Evolutionary conservation across 1,140 invertebrate genomes (phyloP), one percentile per base, ranked within the genome.

Genomic region (Cotesia chilonis): DNA sequence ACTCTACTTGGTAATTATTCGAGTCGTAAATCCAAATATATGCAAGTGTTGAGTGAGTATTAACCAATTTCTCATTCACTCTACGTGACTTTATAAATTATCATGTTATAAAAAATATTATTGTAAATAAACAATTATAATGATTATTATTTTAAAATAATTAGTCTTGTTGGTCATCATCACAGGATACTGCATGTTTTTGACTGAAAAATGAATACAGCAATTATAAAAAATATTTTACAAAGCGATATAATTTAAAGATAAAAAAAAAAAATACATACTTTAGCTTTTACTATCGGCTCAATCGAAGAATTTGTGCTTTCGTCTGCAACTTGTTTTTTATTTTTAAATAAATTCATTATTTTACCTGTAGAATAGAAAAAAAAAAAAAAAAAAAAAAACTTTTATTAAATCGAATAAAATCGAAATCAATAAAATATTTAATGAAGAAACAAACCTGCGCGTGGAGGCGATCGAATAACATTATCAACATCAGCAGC

Each of bases 151-250:
- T 80, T 74, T 17, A 67, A 47, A 10, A 9, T 47, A 47, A 47
- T 6, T 47, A 47, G 41, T 10, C 10, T 47, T 47, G 41, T 6
- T 47, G 41, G 5, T 47, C 6, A 47, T 47, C 41, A 77, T 83
- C 75, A 83, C 66, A 83, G 74, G 54, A 83, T 64, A 37, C 5
- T 75, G 63, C 81, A 83, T 0, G 78, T 80, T 70, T 79, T 82
- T 6, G 81, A 83, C 81, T 83, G 73, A 14, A 47, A 54, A 52
- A 28, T 28, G 14, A 55, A 65, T 54, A 41, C 12, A 52, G 64
- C 1, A 37, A 60, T 66, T 12, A 38, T 52, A 36, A 28, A 28
- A 28, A 72, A 74, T 70, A 4, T 52, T 57, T 72, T 20, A 35
- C 14, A 61, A n/a, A 63, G 59, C n/a, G 38, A 47, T n/a, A 55